Evolutionary conservation across 2,113 vertebrate species (phyloP).

Genomic region (Myiopsitta monachus): DNA sequence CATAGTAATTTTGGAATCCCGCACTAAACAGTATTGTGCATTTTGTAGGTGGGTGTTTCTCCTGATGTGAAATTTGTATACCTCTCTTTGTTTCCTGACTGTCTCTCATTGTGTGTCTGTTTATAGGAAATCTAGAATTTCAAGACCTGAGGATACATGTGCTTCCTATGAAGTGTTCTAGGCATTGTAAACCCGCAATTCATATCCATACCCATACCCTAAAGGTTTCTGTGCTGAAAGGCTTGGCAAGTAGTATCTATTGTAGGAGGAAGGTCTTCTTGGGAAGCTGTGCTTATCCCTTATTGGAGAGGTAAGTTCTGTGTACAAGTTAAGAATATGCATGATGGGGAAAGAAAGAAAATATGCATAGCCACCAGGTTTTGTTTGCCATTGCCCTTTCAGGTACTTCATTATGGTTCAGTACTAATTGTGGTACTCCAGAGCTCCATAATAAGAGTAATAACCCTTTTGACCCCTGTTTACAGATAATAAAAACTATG

Average conservation of each 20-base stretch:
- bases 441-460: background rate
- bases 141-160: background rate
- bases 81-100: background rate
- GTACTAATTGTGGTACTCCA: background rate
- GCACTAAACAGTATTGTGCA: background rate
- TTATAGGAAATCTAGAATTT: background rate
- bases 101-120: background rate
- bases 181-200: background rate
- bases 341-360: background rate
- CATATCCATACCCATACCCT: background rate
- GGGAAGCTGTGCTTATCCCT: background rate
- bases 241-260: background rate
- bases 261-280: background rate
- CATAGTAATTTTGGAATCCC: background rate
- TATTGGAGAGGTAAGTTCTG: background rate
- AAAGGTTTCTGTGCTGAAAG: background rate
- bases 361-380: background rate
- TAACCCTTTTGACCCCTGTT: background rate
- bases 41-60: background rate
- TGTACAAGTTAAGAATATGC: background rate
- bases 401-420: background rate
- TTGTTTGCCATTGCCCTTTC: background rate
- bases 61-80: background rate
- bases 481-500: background rate
- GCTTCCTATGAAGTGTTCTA: background rate